Evolutionary conservation across 2,888 invertebrate species (phyloP).

Genomic region (Limnephilus marmoratus): DNA sequence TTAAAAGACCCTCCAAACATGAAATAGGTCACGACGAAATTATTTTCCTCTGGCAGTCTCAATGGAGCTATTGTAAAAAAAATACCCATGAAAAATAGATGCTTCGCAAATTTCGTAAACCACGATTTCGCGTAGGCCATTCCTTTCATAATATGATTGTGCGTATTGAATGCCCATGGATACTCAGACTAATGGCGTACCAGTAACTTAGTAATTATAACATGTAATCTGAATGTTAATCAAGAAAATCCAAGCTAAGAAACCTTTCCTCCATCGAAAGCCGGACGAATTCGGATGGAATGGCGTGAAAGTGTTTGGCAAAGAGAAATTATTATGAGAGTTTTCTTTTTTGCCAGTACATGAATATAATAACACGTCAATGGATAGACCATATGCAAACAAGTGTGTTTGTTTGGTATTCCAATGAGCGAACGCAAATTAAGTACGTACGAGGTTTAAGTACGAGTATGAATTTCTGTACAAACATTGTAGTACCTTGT

Average conservation of each 20-base stretch:
- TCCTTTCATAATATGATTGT: too few species aligned
- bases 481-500: background rate
- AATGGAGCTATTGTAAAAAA: too few species aligned
- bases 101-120: too few species aligned
- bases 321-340: conserved; percentile 49
- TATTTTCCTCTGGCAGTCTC: too few species aligned
- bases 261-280: conserved; percentile 11
- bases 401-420: conserved; percentile 34
- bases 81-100: too few species aligned
- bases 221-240: background rate
- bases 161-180: background rate
- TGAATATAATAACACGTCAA: conserved; percentile 43
- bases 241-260: background rate
- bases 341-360: conserved; percentile 49
- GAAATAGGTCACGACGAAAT: too few species aligned
- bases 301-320: conserved; percentile 33
- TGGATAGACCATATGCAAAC: conserved; percentile 24
- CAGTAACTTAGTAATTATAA: too few species aligned
- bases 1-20: too few species aligned
- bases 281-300: conserved; percentile 28
- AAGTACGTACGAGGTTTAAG: background rate
- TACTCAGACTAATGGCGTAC: too few species aligned
- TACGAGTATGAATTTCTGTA: background rate
- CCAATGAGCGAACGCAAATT: conserved; percentile 17
- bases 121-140: too few species aligned